phyloP scores from a whole-genome alignment of 2,888 invertebrate species.

The Tinea semifulvella region DNA sequence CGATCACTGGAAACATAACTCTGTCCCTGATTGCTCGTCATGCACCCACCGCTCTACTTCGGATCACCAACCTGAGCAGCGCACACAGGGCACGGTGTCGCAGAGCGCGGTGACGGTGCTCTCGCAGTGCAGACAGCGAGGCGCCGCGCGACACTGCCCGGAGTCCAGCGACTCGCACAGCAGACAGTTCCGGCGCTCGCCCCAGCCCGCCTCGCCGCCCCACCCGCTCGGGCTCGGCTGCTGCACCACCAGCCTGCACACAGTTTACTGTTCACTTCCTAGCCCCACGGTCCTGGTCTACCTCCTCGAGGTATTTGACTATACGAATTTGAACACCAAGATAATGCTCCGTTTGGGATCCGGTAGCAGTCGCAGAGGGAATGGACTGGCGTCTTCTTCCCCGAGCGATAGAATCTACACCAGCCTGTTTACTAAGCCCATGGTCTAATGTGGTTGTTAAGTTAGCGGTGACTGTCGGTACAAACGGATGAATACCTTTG shows the following conservation, averaged over 20 bases:
- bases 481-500: no score
- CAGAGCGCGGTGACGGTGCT: constrained; percentile 53
- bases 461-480: no score
- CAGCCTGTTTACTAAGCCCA: no score
- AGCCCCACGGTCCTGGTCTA: no score
- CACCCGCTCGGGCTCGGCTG: constrained; percentile 30
- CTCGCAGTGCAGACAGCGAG: constrained; percentile 56
- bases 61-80: constrained; percentile 40
- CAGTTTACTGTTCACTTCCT: no score
- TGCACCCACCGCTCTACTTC: not conserved
- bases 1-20: constrained; percentile 46
- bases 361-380: no score
- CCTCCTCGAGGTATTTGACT: no score
- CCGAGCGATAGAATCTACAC: no score
- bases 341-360: no score
- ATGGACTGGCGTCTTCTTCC: no score
- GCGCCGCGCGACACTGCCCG: constrained; percentile 50
- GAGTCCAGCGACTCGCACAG: constrained; percentile 52
- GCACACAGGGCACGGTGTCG: constrained; percentile 20
- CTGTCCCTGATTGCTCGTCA: not conserved
- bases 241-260: constrained; percentile 45
- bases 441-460: no score
- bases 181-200: constrained; percentile 55
- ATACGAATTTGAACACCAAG: no score
- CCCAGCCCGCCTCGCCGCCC: constrained; percentile 29